Evolutionary conservation across 2,797 vertebrate species (phyloP).

Genomic region (Cygnus olor): DNA sequence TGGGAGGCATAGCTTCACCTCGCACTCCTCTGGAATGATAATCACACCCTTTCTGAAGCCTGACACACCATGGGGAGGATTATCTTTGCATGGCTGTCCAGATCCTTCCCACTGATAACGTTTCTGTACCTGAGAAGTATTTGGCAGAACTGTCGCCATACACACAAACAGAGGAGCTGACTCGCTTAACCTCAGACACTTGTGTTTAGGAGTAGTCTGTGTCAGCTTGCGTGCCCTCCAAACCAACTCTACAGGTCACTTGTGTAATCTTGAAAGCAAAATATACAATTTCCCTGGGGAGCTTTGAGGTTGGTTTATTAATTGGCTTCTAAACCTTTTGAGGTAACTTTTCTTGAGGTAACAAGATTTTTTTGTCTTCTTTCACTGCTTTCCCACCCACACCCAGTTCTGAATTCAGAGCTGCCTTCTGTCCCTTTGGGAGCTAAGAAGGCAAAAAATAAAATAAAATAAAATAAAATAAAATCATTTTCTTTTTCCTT

Average conservation of each 20-base stretch:
- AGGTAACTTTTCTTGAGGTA: conserved; percentile 9
- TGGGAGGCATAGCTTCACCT: conserved; percentile 28
- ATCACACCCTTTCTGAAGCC: conserved; percentile 37
- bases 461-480: no score
- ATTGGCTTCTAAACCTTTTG: background rate
- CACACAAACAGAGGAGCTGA: conserved; percentile 17
- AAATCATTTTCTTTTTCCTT: fast-evolving
- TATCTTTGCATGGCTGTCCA: conserved; percentile 35
- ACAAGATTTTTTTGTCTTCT: background rate
- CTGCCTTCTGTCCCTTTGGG: background rate
- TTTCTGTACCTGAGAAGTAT: conserved; percentile 21
- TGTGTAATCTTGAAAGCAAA: background rate
- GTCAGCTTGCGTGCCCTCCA: background rate
- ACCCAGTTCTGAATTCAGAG: background rate
- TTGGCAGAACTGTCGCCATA: conserved; percentile 27
- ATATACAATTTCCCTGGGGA: background rate
- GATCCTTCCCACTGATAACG: conserved; percentile 50
- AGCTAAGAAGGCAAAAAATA: background rate
- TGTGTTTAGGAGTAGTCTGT: conserved; percentile 2
- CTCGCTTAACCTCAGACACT: conserved; percentile 40
- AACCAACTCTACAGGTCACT: background rate
- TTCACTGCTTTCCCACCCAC: background rate
- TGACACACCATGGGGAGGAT: conserved; percentile 51
- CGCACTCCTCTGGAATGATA: conserved; percentile 51
- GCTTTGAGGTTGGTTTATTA: conserved; percentile 8